Base-by-base conservation (phyloP, 2,888 invertebrate species). In the Spisula solida region DNA sequence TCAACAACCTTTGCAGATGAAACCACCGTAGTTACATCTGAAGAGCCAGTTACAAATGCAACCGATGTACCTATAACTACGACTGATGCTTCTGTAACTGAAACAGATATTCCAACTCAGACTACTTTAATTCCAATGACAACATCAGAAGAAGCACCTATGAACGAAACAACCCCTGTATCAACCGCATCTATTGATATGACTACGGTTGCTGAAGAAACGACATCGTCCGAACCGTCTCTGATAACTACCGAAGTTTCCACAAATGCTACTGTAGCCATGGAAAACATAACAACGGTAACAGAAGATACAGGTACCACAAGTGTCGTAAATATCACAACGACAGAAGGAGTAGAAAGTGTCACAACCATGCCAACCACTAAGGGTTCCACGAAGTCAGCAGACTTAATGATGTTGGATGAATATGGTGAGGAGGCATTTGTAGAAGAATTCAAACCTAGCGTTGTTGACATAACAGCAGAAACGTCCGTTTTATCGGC, bases 351-450 rank as follows among this genome's bases (percentile, higher is more conserved):
- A 29, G 29, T 2, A 55, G 60, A 60, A 60, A 81, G 25, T 31
- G 18, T 41, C 12, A 82, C 82, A 25, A 41, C 70, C 6, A n/a
- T 18, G 10, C 66, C 41, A 47, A 75, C 83, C 14, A 83, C 83
- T n/a, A 83, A 41, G 10, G 83, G 31, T 0, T 55, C 85, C 6
- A 79, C 85, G 16, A 85, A 85, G 31, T 56, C 85, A 34, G 78
- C 85, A n/a, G 85, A 85, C 12, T 2, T n/a, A 55, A 55, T 78
- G 29, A 56, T 85, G 2, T 34, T 85, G 12, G 85, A 85, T 56
- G 85, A 85, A 34, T 85, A 85, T 25, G 78, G 56, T 4, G 85
- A 85, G 41, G 78, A 78, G 51, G 79, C 85, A 12, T 85, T 85
- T 48, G 55, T 41, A 55, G 79, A 78, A 56, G 78, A 78, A 60